A percentile compares a stretch with the other conserved stretches of the same genome.
Conservation (phyloP, 2,113 vertebrate species). For the Rhea americana region DNA sequence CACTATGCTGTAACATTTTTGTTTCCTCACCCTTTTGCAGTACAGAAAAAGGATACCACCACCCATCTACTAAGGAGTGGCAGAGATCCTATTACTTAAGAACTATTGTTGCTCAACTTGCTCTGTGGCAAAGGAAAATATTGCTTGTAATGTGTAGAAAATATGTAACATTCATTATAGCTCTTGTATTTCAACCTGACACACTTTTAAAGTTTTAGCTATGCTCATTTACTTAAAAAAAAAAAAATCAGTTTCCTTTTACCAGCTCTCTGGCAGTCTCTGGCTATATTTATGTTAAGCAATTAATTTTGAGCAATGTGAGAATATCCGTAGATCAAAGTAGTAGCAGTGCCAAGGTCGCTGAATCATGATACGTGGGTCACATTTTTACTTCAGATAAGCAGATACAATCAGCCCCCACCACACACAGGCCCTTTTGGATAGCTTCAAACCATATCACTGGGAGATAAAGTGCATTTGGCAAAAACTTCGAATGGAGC, state of each 20-base stretch:
- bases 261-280: neutral
- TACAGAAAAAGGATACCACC: slow-evolving; percentile 24
- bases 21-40: slow-evolving; percentile 24
- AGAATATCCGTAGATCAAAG: neutral
- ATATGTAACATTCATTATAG: neutral
- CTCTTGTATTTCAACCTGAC: neutral
- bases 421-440: neutral
- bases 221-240: neutral
- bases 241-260: neutral
- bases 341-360: neutral
- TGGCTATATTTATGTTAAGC: neutral
- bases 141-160: neutral
- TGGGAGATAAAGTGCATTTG: accelerated
- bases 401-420: neutral
- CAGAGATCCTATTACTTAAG: slow-evolving; percentile 43
- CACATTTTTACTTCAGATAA: neutral
- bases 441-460: accelerated
- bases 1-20: slow-evolving; percentile 1
- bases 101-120: slow-evolving; percentile 50
- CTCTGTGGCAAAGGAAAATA: neutral
- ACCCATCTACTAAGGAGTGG: slow-evolving; percentile 40
- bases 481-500: accelerated
- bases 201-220: neutral
- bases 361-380: neutral
- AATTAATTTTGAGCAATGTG: neutral